Conservation (phyloP, 2,797 vertebrate species). For the Gymnoscopelus microlampas region DNA sequence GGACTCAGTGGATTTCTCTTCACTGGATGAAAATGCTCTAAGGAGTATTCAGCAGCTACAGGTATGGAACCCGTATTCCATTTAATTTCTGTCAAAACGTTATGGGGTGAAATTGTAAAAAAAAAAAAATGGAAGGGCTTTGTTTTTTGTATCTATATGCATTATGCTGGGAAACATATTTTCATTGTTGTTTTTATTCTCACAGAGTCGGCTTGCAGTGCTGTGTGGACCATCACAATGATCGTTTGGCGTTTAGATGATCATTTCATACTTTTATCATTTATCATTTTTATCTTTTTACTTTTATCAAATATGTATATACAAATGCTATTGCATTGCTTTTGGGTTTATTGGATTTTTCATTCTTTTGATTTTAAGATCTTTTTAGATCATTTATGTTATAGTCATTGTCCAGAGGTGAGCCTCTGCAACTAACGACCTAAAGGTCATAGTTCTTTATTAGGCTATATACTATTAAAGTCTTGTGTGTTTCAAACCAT, state of each 20-base stretch:
- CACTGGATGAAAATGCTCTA: conserved; percentile 74
- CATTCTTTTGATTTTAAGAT: too few relatives aligned
- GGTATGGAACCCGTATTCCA: conserved; percentile 53
- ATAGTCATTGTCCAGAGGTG: too few relatives aligned
- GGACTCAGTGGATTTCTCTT: conserved; percentile 78
- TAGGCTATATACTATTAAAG: too few relatives aligned
- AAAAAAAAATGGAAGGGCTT: too few relatives aligned
- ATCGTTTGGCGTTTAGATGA: too few relatives aligned
- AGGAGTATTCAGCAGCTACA: conserved; percentile 76
- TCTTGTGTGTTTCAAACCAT: too few relatives aligned
- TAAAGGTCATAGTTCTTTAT: too few relatives aligned
- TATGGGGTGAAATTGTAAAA: not conserved
- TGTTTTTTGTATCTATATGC: not conserved
- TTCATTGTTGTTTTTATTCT: not conserved
- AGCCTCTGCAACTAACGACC: too few relatives aligned
- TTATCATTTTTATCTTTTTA: too few relatives aligned
- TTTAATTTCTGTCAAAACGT: not conserved
- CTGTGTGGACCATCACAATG: conserved; percentile 70
- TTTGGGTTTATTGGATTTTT: too few relatives aligned
- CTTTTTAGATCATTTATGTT: too few relatives aligned
- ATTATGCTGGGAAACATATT: not conserved
- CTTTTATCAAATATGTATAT: not conserved
- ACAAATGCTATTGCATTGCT: too few relatives aligned
- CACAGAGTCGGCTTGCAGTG: conserved; percentile 76
- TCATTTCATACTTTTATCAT: not conserved